A percentile compares a stretch with the other conserved stretches of the same genome.
phyloP scores from a whole-genome alignment of 2,888 invertebrate genomes.

The Mythimna impura region DNA sequence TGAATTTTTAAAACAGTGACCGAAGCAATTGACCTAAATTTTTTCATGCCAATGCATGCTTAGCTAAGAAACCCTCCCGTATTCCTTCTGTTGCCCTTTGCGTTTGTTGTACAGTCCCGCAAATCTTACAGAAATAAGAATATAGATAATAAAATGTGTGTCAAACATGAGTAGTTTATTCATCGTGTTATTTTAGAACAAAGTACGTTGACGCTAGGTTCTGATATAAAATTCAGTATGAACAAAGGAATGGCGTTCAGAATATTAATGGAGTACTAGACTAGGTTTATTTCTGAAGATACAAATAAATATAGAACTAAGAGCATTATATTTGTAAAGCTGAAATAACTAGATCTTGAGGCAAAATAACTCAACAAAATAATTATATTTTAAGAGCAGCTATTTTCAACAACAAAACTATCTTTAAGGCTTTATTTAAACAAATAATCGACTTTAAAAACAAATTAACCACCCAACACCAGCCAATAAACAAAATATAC shows the following conservation, averaged over 20 bases:
- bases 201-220: conserved; percentile 30
- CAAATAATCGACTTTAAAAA: conserved; percentile 49
- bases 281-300: conserved; percentile 9
- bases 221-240: conserved; percentile 12
- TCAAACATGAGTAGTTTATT: conserved; percentile 21
- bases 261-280: conserved; percentile 8
- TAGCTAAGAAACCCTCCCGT: no score
- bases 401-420: conserved; percentile 28
- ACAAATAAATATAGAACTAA: conserved; percentile 11
- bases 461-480: conserved; percentile 33
- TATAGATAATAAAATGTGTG: conserved; percentile 14
- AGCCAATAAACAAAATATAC: conserved; percentile 50
- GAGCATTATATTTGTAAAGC: background rate
- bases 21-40: no score
- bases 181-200: background rate
- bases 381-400: conserved; percentile 21
- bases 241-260: conserved; percentile 3
- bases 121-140: no score
- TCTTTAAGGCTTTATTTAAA: conserved; percentile 20
- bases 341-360: conserved; percentile 4
- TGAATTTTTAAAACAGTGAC: no score
- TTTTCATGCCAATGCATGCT: no score
- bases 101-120: no score
- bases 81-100: no score
- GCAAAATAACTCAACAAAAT: conserved; percentile 15